These are phyloP conservation scores for Whitmania pigra DNA, from an alignment of 1,140 invertebrate species.

Conservation along the genomic window DNA sequence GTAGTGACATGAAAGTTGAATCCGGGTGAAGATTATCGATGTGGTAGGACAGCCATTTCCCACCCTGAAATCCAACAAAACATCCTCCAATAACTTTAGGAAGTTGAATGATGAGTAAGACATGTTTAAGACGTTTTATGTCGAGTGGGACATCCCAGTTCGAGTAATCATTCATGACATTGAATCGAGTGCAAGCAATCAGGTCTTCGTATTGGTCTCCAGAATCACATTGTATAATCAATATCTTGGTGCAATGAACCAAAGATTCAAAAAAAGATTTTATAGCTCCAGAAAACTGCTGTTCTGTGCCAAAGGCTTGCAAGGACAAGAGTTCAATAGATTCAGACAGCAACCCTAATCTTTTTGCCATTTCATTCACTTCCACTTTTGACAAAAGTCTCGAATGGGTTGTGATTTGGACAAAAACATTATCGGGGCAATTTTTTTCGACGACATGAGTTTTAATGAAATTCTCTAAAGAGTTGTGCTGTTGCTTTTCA, in stretches of 20 bases:
- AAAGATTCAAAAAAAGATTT: constrained; percentile 19
- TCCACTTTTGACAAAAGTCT: constrained; percentile 22
- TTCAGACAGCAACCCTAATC: constrained; percentile 14
- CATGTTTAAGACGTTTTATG: constrained; percentile 20
- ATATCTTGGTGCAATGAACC: constrained; percentile 17
- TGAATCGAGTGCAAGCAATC: constrained; percentile 34
- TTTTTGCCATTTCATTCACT: background rate
- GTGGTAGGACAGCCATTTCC: constrained; percentile 35
- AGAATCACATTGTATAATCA: constrained; percentile 36
- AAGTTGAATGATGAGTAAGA: constrained; percentile 35
- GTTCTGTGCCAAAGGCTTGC: constrained; percentile 27
- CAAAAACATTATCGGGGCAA: constrained; percentile 9
- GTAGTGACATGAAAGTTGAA: constrained; percentile 25
- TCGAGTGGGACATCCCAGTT: background rate
- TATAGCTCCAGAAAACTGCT: constrained; percentile 26
- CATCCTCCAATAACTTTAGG: constrained; percentile 30
- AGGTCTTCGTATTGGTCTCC: constrained; percentile 32
- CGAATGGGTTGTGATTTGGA: constrained; percentile 27
- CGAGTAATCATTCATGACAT: constrained; percentile 29
- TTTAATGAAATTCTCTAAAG: constrained; percentile 29
- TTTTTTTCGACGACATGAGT: constrained; percentile 14
- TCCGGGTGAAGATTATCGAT: constrained; percentile 34
- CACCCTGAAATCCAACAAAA: constrained; percentile 37
- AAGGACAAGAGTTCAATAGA: constrained; percentile 21
- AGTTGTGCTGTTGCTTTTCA: constrained; percentile 31